Percentiles rank a stretch among this genome's conserved stretches.
phyloP scores from a whole-genome alignment of 2,888 invertebrate species.

The Zeuzera pyrina region DNA sequence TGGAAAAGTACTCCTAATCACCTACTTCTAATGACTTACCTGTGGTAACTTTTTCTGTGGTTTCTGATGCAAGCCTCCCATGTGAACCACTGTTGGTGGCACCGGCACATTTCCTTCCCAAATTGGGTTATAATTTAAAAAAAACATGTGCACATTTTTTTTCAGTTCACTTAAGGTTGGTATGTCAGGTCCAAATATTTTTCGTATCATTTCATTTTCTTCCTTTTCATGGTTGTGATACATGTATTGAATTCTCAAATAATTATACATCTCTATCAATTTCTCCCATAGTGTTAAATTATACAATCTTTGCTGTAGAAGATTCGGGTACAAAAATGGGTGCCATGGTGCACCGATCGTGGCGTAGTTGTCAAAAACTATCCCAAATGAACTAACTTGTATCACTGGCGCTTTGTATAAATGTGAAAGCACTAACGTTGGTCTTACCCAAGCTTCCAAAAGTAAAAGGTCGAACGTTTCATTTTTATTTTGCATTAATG shows the following conservation, averaged over 20 bases:
- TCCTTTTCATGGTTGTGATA: constrained; percentile 6
- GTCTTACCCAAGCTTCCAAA: constrained; percentile 23
- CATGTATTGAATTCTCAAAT: constrained; percentile 8
- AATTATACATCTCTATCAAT: constrained; percentile 15
- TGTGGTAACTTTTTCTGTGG: constrained; percentile 33
- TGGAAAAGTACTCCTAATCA: too few relatives aligned
- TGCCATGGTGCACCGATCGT: constrained; percentile 25
- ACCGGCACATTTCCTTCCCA: constrained; percentile 38
- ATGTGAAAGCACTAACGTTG: constrained; percentile 25
- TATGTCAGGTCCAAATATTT: constrained; percentile 22
- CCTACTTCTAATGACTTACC: too few relatives aligned
- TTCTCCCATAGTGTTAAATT: constrained; percentile 29
- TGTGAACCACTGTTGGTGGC: constrained; percentile 40
- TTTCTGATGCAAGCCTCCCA: constrained; percentile 46
- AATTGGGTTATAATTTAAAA: constrained; percentile 44
- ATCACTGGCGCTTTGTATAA: constrained; percentile 35
- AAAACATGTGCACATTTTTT: constrained; percentile 38
- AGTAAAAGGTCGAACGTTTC: constrained; percentile 31
- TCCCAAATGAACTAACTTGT: constrained; percentile 31
- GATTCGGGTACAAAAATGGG: constrained; percentile 24
- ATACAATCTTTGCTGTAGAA: constrained; percentile 16
- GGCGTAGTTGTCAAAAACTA: constrained; percentile 16
- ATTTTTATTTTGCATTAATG: constrained; percentile 14
- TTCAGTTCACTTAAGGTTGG: constrained; percentile 21
- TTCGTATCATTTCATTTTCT: constrained; percentile 17